phyloP scores from a whole-genome alignment of 2,888 invertebrate genomes.

The Ceramica pisi region DNA sequence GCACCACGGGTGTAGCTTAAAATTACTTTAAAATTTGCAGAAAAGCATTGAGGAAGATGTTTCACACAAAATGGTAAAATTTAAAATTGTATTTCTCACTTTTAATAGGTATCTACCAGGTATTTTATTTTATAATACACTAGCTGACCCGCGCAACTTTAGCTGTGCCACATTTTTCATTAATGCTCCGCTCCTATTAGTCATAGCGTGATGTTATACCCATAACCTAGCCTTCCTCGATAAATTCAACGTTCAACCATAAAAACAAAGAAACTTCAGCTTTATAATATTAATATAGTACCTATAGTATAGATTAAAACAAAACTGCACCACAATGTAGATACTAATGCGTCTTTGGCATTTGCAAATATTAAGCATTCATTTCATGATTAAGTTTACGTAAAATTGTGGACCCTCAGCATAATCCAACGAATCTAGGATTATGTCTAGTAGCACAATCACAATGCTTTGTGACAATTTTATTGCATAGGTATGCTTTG shows the following conservation, averaged over 20 bases:
- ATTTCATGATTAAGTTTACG: neutral
- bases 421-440: slow-evolving; percentile 1
- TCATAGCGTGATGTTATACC: no score
- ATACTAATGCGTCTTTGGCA: neutral
- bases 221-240: no score
- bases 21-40: neutral
- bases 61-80: neutral
- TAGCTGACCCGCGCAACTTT: no score
- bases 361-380: neutral
- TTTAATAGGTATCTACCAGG: neutral
- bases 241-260: no score
- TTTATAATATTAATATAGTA: no score
- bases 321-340: no score
- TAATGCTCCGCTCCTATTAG: no score
- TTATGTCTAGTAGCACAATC: slow-evolving; percentile 7
- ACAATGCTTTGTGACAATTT: slow-evolving; percentile 12
- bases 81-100: neutral
- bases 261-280: no score
- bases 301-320: no score
- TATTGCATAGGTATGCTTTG: neutral
- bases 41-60: neutral
- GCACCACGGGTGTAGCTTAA: neutral
- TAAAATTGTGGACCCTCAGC: neutral
- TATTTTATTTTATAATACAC: neutral
- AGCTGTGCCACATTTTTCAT: no score